These are phyloP conservation scores for Chlamydotis undulata DNA, from an alignment of 2,113 vertebrate species.

Conservation along the genomic window DNA sequence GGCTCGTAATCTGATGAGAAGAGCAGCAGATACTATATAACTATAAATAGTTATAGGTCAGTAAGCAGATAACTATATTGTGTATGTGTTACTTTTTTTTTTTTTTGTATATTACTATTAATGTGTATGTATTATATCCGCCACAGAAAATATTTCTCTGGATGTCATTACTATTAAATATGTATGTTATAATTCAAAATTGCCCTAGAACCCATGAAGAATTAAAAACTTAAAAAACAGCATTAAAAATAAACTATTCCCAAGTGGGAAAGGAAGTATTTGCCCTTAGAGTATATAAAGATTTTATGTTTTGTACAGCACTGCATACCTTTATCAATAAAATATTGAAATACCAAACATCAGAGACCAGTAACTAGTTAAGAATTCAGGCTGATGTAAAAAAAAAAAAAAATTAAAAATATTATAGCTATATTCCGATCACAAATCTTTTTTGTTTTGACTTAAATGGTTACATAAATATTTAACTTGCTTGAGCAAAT, in stretches of 20 bases:
- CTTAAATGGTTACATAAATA: background rate
- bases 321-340: slow-evolving; percentile 11
- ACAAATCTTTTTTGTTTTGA: background rate
- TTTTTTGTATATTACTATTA: slow-evolving; percentile 33
- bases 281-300: slow-evolving; percentile 42
- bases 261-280: slow-evolving; percentile 7
- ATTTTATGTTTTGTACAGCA: slow-evolving; percentile 52
- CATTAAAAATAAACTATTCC: slow-evolving; percentile 55
- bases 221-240: slow-evolving; percentile 51
- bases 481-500: background rate
- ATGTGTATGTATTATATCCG: slow-evolving; percentile 32
- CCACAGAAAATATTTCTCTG: slow-evolving; percentile 43
- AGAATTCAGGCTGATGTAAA: background rate
- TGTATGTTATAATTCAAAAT: slow-evolving; percentile 39
- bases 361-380: background rate
- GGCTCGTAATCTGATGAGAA: background rate
- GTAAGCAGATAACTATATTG: background rate
- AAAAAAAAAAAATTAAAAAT: background rate
- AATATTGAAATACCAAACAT: slow-evolving; percentile 32
- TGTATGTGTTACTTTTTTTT: background rate
- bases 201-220: slow-evolving; percentile 41
- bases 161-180: slow-evolving; percentile 53
- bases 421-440: background rate
- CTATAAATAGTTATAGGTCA: background rate
- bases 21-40: background rate